Percentiles rank a stretch among this genome's conserved stretches.
phyloP scores from a whole-genome alignment of 2,888 invertebrate genomes.

The Leptopilina syphax region DNA sequence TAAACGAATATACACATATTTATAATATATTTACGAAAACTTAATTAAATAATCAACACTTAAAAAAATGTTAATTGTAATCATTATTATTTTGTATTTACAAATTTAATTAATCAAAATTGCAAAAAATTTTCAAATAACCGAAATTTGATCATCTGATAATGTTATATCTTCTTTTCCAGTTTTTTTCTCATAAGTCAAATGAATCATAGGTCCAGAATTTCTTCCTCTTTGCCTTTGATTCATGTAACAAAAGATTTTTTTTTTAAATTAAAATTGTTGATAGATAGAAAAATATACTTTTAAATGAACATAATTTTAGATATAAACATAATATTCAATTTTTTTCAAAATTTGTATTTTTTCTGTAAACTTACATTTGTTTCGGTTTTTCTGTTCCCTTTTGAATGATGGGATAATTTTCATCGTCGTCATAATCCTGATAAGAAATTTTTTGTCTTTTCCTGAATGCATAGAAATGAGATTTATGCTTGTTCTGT shows the following conservation, averaged over 20 bases:
- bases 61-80: too few relatives aligned
- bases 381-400: not conserved
- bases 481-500: not conserved
- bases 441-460: not conserved
- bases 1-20: too few relatives aligned
- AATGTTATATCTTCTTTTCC: not conserved
- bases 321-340: not conserved
- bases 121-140: not conserved
- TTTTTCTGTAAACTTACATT: not conserved
- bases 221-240: not conserved
- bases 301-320: not conserved
- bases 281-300: too few relatives aligned
- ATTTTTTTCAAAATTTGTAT: not conserved
- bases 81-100: not conserved
- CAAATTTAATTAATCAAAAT: not conserved
- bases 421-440: conserved; percentile 6
- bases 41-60: not conserved
- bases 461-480: conserved; percentile 4
- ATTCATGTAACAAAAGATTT: not conserved
- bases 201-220: not conserved
- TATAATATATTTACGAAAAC: too few relatives aligned
- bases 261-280: not conserved
- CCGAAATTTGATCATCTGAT: not conserved
- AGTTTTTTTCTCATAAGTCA: not conserved
- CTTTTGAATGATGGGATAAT: not conserved